These are phyloP conservation scores for Strongylocentrotus purpuratus DNA, from an alignment of 35 echinoderm and acorn worm species.

Conservation along the genomic window DNA sequence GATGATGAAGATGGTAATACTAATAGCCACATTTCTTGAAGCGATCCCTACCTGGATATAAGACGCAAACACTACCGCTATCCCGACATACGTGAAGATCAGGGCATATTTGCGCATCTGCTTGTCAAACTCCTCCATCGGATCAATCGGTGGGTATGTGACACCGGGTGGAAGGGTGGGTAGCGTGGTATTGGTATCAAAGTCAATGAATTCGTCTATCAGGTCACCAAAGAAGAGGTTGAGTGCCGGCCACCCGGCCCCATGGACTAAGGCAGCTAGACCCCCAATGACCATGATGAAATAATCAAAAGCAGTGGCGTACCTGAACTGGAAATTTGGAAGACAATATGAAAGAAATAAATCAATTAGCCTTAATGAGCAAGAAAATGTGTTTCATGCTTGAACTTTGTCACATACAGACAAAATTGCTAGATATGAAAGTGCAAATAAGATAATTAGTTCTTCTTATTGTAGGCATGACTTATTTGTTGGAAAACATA, in stretches of 20 bases:
- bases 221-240: constrained; percentile 85
- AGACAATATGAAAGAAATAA: too few species aligned
- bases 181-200: constrained; percentile 4
- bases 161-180: not conserved
- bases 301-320: constrained; percentile 65
- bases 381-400: too few species aligned
- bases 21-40: too few species aligned
- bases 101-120: constrained; percentile 63
- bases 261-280: constrained; percentile 65
- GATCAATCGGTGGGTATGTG: not conserved
- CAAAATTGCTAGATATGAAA: not conserved
- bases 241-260: constrained; percentile 76
- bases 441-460: not conserved
- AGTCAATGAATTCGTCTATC: constrained; percentile 62
- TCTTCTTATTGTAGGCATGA: not conserved
- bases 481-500: too few species aligned
- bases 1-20: not conserved
- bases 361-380: too few species aligned
- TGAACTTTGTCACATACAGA: not conserved
- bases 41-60: constrained; percentile 58
- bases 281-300: constrained; percentile 70
- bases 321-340: constrained; percentile 64
- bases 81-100: constrained; percentile 75
- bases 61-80: constrained; percentile 62
- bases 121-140: constrained; percentile 50